phyloP scores from a whole-genome alignment of 1,140 invertebrate genomes.

The Orchestia grillus region DNA sequence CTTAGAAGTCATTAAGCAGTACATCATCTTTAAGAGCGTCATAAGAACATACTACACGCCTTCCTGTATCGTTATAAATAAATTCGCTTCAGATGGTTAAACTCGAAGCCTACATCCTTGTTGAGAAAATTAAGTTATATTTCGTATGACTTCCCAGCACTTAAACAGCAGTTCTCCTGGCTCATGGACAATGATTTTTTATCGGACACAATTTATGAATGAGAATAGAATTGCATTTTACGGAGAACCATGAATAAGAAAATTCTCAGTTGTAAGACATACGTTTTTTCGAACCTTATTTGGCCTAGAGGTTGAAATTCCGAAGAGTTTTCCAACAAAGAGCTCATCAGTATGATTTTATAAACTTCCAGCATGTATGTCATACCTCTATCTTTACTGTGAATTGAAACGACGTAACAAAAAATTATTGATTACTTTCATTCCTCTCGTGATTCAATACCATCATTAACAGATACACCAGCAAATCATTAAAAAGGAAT shows the following conservation, averaged over 20 bases:
- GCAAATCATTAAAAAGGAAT: not conserved
- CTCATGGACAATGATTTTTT: not conserved
- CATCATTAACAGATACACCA: not conserved
- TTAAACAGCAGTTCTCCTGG: no score
- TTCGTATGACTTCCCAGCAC: not conserved
- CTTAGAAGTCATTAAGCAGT: not conserved
- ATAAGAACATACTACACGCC: not conserved
- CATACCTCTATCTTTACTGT: not conserved
- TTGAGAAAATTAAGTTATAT: not conserved
- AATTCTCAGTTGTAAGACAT: not conserved
- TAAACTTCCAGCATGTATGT: not conserved
- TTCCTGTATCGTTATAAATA: not conserved
- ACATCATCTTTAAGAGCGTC: not conserved
- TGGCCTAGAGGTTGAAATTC: no score
- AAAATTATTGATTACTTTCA: not conserved
- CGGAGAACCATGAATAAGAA: not conserved
- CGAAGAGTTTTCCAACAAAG: not conserved
- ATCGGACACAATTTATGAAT: not conserved
- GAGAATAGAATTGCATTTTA: not conserved
- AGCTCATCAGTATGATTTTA: not conserved
- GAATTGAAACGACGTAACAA: not conserved
- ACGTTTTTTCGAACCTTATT: not conserved
- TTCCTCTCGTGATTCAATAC: not conserved
- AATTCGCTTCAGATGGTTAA: not conserved
- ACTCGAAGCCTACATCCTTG: not conserved